A percentile compares a stretch with the other conserved stretches of the same genome.
Conservation (phyloP, 2,797 vertebrate genomes). For the Poeciliopsis paucimaculata region DNA sequence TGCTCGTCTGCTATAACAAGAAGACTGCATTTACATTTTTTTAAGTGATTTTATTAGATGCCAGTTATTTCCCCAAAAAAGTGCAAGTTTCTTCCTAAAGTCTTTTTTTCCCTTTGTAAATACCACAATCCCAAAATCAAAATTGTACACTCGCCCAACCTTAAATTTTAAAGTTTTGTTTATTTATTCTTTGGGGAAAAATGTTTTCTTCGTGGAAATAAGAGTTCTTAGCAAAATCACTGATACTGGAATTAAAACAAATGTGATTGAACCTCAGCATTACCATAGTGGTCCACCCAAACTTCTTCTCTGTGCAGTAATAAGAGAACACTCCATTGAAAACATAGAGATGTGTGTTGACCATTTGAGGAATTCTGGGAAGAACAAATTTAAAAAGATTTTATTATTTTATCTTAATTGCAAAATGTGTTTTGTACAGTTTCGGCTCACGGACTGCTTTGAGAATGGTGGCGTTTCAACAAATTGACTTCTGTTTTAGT, state of each 20-base stretch:
- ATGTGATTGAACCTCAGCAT: not conserved
- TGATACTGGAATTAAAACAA: not conserved
- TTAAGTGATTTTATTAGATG: not conserved
- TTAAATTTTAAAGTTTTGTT: not conserved
- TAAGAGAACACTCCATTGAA: not conserved
- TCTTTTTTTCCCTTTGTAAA: not conserved
- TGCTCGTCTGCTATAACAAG: not conserved
- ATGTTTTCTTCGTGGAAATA: not conserved
- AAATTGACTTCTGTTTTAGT: too few relatives aligned
- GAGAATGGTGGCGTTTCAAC: too few relatives aligned
- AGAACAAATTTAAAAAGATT: too few relatives aligned
- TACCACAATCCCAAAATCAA: not conserved
- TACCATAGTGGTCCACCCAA: not conserved
- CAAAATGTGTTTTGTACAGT: too few relatives aligned
- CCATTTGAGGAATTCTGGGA: too few relatives aligned
- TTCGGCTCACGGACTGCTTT: too few relatives aligned
- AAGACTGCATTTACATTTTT: not conserved
- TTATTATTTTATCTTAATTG: too few relatives aligned
- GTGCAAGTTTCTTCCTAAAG: not conserved
- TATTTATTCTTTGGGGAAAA: not conserved
- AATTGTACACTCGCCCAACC: not conserved
- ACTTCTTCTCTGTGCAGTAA: not conserved
- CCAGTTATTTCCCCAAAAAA: not conserved
- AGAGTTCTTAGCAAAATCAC: not conserved
- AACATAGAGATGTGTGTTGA: not conserved